Conservation (phyloP, 2,113 vertebrate genomes). For the Nothoprocta perdicaria region DNA sequence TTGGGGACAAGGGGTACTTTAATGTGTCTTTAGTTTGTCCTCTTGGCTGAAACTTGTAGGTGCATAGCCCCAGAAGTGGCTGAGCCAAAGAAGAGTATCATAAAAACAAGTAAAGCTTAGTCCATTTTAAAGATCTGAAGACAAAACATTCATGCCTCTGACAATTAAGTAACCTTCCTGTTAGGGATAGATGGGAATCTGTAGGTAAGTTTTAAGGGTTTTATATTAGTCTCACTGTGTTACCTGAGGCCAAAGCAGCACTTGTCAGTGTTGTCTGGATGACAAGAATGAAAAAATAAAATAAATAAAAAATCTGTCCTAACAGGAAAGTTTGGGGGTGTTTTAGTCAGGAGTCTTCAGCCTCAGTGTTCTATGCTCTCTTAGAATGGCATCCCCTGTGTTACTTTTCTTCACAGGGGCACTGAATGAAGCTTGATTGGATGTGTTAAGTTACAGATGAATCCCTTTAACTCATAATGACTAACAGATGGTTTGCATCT, state of each 20-base stretch:
- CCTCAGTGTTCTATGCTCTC: not conserved
- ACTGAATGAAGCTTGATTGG: conserved; percentile 43
- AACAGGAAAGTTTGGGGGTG: not conserved
- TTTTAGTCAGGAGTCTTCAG: not conserved
- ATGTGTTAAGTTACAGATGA: not conserved
- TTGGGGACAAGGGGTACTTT: not conserved
- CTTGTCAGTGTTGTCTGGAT: fast-evolving
- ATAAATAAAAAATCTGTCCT: not conserved
- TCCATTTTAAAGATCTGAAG: not conserved
- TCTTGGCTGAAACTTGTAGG: not conserved
- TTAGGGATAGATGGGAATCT: not conserved
- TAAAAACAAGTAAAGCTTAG: not conserved
- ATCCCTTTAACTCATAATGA: not conserved
- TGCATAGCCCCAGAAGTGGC: not conserved
- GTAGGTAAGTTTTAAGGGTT: not conserved
- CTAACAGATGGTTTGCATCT: conserved; percentile 2
- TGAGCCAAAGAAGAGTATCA: not conserved
- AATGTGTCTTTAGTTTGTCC: not conserved
- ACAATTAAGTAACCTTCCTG: not conserved
- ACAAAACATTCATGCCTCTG: not conserved
- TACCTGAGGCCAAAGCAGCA: not conserved
- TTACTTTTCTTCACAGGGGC: not conserved
- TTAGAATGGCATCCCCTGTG: not conserved
- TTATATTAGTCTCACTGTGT: not conserved
- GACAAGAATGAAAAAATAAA: too few relatives aligned